Conservation (phyloP, 2,113 vertebrate species). For the Xenopus borealis region DNA sequence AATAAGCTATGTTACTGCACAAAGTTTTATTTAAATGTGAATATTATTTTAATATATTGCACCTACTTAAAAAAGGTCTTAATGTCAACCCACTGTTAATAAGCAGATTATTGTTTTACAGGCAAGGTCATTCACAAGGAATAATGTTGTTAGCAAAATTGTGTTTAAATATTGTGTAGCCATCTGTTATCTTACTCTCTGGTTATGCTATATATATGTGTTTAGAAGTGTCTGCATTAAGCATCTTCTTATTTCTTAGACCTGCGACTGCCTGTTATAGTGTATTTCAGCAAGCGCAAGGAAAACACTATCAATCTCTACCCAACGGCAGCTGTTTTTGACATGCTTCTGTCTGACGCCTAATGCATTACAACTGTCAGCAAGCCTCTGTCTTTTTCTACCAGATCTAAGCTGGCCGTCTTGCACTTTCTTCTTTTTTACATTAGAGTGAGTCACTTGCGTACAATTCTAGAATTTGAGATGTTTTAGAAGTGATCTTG, state of each 20-base stretch:
- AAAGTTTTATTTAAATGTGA: not conserved
- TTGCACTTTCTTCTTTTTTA: constrained; percentile 57
- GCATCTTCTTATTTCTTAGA: constrained; percentile 64
- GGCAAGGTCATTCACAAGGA: constrained; percentile 56
- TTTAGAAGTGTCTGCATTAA: constrained; percentile 58
- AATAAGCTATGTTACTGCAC: constrained; percentile 29
- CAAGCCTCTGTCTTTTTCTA: constrained; percentile 77
- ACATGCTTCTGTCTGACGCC: constrained; percentile 90
- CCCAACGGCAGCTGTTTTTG: constrained; percentile 89
- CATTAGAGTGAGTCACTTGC: constrained; percentile 56
- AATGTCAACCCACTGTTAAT: too few species aligned
- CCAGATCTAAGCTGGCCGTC: constrained; percentile 58
- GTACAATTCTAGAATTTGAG: constrained; percentile 64
- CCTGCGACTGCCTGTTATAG: constrained; percentile 65
- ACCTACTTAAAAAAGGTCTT: constrained; percentile 15
- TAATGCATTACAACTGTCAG: constrained; percentile 90
- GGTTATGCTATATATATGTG: constrained; percentile 42
- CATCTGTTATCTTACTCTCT: constrained; percentile 62
- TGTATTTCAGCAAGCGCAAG: constrained; percentile 70
- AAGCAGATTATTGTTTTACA: constrained; percentile 24
- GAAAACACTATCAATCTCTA: constrained; percentile 94
- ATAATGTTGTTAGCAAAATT: constrained; percentile 53
- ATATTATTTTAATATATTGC: constrained; percentile 25
- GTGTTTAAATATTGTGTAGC: constrained; percentile 49
- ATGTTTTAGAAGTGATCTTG: constrained; percentile 57